Evolutionary conservation across 1,140 invertebrate genomes (phyloP).

Genomic region (Penaeus indicus): DNA sequence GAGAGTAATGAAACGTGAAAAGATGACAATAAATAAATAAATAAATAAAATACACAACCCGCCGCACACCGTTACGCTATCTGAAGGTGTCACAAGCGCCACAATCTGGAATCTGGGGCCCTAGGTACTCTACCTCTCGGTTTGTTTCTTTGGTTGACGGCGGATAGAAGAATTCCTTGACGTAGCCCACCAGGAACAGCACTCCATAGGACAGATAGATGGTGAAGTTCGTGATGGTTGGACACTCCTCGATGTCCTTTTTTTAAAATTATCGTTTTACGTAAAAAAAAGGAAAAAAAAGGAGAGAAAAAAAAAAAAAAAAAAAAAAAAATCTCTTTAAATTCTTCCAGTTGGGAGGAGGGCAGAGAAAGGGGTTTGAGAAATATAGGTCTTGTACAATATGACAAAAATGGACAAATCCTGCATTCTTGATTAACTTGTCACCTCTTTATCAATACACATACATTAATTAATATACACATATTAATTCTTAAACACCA

Average conservation of each 20-base stretch:
- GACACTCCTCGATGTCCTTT: conserved; percentile 80
- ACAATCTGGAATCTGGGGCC: conserved; percentile 28
- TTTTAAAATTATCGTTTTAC: neutral
- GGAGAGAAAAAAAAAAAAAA: conserved; percentile 19
- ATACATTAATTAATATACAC: too few species aligned
- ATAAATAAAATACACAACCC: too few species aligned
- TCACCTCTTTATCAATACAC: too few species aligned
- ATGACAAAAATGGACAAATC: too few species aligned
- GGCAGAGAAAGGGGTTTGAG: too few species aligned
- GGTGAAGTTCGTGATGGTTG: conserved; percentile 83
- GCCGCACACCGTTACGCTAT: too few species aligned
- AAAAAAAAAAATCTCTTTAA: conserved; percentile 3
- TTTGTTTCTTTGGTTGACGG: conserved; percentile 77
- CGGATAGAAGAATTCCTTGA: conserved; percentile 83
- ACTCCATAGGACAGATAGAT: conserved; percentile 92
- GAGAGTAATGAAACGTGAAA: too few species aligned
- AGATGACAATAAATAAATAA: too few species aligned
- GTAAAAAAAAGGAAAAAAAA: neutral
- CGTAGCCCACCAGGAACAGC: conserved; percentile 86
- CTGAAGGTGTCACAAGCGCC: conserved; percentile 6
- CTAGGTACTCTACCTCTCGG: conserved; percentile 76
- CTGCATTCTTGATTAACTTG: too few species aligned
- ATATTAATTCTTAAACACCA: too few species aligned
- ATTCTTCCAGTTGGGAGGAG: too few species aligned
- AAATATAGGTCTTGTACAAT: too few species aligned